Conservation (phyloP, 2,113 vertebrate species). For the Melozone crissalis region DNA sequence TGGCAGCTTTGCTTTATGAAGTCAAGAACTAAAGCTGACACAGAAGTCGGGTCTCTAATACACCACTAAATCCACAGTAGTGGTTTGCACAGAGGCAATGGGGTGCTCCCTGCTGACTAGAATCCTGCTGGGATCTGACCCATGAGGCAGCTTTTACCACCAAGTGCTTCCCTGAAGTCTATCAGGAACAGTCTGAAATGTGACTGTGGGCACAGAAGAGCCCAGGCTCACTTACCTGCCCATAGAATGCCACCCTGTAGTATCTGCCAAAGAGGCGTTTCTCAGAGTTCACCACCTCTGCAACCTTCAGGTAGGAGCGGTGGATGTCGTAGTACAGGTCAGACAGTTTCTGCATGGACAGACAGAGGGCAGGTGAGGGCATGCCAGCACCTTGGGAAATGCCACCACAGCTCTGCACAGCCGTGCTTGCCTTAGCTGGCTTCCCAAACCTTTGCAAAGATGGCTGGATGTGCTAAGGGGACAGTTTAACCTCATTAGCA, state of each 20-base stretch:
- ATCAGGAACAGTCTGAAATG: not conserved
- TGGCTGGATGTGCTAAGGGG: rapidly evolving
- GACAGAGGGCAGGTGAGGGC: not conserved
- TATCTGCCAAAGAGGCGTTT: constrained; percentile 95
- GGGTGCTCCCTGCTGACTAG: not conserved
- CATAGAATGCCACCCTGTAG: constrained; percentile 96
- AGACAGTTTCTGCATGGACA: constrained; percentile 83
- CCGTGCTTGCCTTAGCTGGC: not conserved
- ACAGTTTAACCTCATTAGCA: not conserved
- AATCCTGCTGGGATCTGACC: not conserved
- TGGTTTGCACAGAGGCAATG: not conserved
- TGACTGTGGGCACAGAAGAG: not conserved
- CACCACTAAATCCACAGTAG: not conserved
- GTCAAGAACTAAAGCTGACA: not conserved
- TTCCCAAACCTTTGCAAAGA: not conserved
- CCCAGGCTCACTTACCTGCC: constrained; percentile 82
- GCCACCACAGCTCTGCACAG: not conserved
- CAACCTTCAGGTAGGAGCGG: constrained; percentile 95
- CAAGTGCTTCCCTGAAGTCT: not conserved
- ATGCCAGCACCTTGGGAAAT: not conserved
- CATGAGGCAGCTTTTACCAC: not conserved
- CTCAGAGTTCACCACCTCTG: constrained; percentile 95
- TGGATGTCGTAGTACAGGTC: constrained; percentile 98
- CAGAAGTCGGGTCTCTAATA: not conserved
- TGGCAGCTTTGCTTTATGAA: not conserved